Conservation (phyloP, 2,797 vertebrate species). For the Chlorospingus flavigularis region DNA sequence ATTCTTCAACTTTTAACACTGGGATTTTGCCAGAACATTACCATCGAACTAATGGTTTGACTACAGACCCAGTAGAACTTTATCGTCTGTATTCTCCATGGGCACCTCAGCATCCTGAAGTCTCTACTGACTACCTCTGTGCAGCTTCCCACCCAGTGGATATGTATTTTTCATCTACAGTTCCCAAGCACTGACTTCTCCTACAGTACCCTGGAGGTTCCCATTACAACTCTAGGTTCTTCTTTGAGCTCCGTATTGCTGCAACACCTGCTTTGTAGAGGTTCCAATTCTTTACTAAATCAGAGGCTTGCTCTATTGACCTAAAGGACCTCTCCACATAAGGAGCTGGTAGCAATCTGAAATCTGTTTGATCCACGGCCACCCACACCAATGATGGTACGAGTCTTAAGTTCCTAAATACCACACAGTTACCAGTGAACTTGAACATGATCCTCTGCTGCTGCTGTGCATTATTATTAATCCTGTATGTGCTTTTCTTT, state of each 20-base stretch:
- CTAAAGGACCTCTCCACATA: background rate
- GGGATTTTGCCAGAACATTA: background rate
- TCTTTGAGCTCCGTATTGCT: fast-evolving
- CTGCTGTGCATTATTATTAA: background rate
- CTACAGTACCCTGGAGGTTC: background rate
- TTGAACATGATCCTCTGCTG: background rate
- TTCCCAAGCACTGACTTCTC: background rate
- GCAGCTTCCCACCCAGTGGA: background rate
- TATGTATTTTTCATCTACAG: background rate
- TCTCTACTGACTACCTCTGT: background rate
- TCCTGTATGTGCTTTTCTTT: fast-evolving
- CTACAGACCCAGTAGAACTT: background rate
- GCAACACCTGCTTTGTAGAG: background rate
- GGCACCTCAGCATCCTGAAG: background rate
- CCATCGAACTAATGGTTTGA: background rate
- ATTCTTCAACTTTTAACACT: background rate
- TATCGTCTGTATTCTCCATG: background rate
- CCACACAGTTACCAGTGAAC: background rate
- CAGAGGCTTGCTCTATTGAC: fast-evolving
- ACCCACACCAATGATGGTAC: fast-evolving
- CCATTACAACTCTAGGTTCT: background rate
- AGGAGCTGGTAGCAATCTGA: background rate
- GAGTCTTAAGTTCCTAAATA: background rate
- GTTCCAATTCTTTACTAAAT: background rate
- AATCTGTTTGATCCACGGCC: background rate